Evolutionary conservation across 2,113 vertebrate genomes (phyloP).

Genomic region (Cygnus atratus): DNA sequence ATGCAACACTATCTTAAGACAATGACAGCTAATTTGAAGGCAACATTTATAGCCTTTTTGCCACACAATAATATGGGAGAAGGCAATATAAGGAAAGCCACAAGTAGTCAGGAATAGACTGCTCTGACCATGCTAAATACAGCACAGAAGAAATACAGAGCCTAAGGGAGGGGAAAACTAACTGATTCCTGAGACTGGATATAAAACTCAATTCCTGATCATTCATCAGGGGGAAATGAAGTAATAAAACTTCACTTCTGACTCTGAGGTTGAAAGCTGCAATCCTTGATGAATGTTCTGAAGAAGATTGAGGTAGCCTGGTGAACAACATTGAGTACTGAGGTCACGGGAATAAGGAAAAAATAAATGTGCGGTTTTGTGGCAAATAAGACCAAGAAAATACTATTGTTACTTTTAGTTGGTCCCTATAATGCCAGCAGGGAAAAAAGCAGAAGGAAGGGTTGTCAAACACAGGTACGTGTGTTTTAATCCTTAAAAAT

Average conservation of each 20-base stretch:
- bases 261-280: background rate
- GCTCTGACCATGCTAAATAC: background rate
- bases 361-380: background rate
- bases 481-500: background rate
- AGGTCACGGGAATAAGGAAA: background rate
- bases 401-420: background rate
- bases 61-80: background rate
- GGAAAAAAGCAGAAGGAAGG: background rate
- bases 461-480: background rate
- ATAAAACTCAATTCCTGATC: background rate
- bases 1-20: background rate
- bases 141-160: background rate
- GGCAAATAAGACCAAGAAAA: background rate
- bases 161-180: background rate
- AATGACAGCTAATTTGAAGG: background rate
- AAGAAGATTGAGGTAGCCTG: background rate
- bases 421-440: background rate
- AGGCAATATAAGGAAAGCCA: background rate
- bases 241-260: background rate
- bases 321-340: background rate
- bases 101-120: background rate
- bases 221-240: background rate
- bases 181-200: background rate
- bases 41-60: background rate
- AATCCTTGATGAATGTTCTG: background rate